phyloP scores from a whole-genome alignment of 2,113 vertebrate genomes.

The Lampris incognitus region DNA sequence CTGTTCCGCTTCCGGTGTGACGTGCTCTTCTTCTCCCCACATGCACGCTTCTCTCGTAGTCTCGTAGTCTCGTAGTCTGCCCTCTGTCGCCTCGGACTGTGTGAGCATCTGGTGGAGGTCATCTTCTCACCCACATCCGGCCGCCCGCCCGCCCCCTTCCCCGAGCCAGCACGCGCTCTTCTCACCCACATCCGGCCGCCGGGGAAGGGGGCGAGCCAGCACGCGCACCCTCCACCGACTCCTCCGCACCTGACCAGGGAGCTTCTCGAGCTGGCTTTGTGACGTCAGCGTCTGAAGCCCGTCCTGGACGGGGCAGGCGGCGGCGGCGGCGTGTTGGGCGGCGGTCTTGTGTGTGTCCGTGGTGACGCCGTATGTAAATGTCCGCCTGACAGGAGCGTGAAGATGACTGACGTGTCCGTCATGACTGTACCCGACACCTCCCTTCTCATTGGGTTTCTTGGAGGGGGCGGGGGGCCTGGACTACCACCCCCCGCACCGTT shows the following conservation, averaged over 20 bases:
- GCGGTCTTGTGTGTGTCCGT: slow-evolving; percentile 34
- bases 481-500: too few species aligned
- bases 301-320: slow-evolving; percentile 39
- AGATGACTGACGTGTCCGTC: slow-evolving; percentile 16
- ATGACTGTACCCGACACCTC: neutral
- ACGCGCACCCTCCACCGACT: slow-evolving; percentile 31
- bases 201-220: neutral
- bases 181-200: too few species aligned
- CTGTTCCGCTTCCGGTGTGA: too few species aligned
- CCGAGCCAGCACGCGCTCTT: neutral
- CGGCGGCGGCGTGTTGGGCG: slow-evolving; percentile 28
- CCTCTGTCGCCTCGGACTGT: too few species aligned
- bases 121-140: too few species aligned
- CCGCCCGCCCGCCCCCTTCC: neutral
- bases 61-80: too few species aligned
- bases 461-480: too few species aligned
- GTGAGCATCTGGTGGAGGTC: too few species aligned
- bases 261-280: slow-evolving; percentile 55
- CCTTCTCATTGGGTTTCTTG: too few species aligned
- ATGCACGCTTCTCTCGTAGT: too few species aligned
- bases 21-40: too few species aligned
- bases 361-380: slow-evolving; percentile 69
- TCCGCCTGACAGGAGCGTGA: slow-evolving; percentile 57
- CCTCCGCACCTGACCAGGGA: slow-evolving; percentile 55
- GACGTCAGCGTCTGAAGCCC: slow-evolving; percentile 53